Percentiles rank a stretch among this genome's conserved stretches.
Conservation (phyloP, 1,140 invertebrate species). For the Macrostomum lignano region DNA sequence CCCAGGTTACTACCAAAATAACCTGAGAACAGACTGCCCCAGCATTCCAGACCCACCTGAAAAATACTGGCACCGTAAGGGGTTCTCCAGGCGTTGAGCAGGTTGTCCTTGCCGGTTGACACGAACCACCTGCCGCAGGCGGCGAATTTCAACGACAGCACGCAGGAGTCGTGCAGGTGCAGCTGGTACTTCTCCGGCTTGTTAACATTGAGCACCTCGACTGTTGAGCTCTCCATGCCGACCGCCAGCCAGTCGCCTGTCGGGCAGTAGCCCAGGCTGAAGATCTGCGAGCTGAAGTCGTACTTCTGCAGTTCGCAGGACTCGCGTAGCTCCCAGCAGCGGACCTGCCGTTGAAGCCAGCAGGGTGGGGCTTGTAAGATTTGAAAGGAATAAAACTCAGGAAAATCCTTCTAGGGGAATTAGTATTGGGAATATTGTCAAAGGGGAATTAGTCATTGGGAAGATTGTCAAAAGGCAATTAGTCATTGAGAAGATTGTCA, state of each 20-base stretch:
- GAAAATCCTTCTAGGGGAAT: too few species aligned
- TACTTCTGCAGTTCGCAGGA: slow-evolving; percentile 54
- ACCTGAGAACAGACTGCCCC: too few species aligned
- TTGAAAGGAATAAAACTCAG: too few species aligned
- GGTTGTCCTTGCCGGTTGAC: slow-evolving; percentile 88
- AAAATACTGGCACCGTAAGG: slow-evolving; percentile 93
- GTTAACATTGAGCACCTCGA: slow-evolving; percentile 63
- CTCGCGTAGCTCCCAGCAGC: slow-evolving; percentile 58
- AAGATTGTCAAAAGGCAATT: too few species aligned
- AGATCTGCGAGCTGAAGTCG: slow-evolving; percentile 65
- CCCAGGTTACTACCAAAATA: too few species aligned
- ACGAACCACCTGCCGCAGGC: slow-evolving; percentile 94
- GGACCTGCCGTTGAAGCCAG: too few species aligned
- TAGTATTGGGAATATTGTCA: too few species aligned
- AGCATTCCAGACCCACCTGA: slow-evolving; percentile 38
- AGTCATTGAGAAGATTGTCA: too few species aligned
- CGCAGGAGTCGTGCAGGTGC: slow-evolving; percentile 84
- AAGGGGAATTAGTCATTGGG: too few species aligned
- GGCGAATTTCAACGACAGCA: slow-evolving; percentile 81
- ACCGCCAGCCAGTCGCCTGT: slow-evolving; percentile 90
- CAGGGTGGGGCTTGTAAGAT: too few species aligned
- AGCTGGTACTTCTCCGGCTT: slow-evolving; percentile 91
- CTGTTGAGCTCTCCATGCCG: slow-evolving; percentile 88
- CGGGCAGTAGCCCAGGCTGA: slow-evolving; percentile 85
- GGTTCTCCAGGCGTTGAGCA: slow-evolving; percentile 86